Evolutionary conservation across 1,140 invertebrate species (phyloP).

Genomic region (Diachasmimorpha longicaudata): DNA sequence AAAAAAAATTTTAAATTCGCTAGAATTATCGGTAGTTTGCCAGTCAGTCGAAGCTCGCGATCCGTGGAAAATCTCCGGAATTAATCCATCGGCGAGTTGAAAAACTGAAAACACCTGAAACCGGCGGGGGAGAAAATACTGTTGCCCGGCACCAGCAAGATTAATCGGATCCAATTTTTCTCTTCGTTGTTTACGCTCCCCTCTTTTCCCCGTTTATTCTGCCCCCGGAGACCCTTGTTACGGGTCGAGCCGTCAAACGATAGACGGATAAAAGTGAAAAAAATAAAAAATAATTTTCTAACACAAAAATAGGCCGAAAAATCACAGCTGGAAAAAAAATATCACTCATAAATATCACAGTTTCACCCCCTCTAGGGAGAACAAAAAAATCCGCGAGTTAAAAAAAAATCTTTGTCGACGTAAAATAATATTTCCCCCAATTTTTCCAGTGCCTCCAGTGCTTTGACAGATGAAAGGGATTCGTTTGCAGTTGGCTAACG

Average conservation of each 20-base stretch:
- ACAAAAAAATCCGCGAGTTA: too few relatives aligned
- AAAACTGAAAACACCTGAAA: background rate
- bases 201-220: background rate
- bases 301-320: background rate
- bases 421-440: background rate
- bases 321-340: background rate
- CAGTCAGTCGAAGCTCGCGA: background rate
- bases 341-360: background rate
- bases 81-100: background rate
- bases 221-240: background rate
- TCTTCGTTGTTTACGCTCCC: background rate
- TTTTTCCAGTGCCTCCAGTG: background rate
- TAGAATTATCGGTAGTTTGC: too few relatives aligned
- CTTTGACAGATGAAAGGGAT: background rate
- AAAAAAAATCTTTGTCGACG: background rate
- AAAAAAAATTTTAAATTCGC: too few relatives aligned
- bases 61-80: background rate
- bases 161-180: constrained; percentile 9
- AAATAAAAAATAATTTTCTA: background rate
- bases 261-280: background rate
- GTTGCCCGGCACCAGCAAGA: background rate
- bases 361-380: background rate
- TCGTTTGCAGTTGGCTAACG: constrained; percentile 10
- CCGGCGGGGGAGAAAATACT: background rate
- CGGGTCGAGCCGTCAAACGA: background rate